Evolutionary conservation across 2,888 invertebrate genomes (phyloP).

Genomic region (Lissonota sp.): DNA sequence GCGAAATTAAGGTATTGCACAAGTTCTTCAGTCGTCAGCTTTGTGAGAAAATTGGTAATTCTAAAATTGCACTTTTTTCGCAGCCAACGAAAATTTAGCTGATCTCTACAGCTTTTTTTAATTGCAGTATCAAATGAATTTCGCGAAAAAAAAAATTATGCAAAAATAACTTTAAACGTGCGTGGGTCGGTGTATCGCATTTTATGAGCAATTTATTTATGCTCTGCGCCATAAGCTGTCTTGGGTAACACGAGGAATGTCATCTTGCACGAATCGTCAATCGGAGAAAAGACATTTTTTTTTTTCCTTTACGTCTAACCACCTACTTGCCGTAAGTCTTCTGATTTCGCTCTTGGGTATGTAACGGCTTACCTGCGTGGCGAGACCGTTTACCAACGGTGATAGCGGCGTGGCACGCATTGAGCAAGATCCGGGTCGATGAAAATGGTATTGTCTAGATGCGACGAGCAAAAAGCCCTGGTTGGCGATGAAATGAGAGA

Average conservation of each 20-base stretch:
- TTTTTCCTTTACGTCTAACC: constrained; percentile 13
- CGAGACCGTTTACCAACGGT: constrained; percentile 25
- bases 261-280: constrained; percentile 54
- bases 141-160: too few species aligned
- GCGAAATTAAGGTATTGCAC: too few species aligned
- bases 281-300: constrained; percentile 31
- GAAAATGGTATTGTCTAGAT: constrained; percentile 61
- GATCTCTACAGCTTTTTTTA: too few species aligned
- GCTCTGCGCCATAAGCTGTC: neutral
- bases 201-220: too few species aligned
- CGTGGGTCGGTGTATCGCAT: too few species aligned
- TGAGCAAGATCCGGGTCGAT: constrained; percentile 62
- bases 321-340: constrained; percentile 45
- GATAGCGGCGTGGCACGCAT: constrained; percentile 41
- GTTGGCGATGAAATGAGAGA: constrained; percentile 15
- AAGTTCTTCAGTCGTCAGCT: too few species aligned
- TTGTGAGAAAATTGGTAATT: too few species aligned
- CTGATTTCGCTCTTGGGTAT: neutral
- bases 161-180: too few species aligned
- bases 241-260: constrained; percentile 14
- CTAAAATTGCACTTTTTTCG: too few species aligned
- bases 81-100: too few species aligned
- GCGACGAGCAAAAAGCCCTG: constrained; percentile 26
- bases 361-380: neutral
- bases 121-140: too few species aligned